phyloP scores from a whole-genome alignment of 2,888 invertebrate genomes.

The Alsophila aescularia region DNA sequence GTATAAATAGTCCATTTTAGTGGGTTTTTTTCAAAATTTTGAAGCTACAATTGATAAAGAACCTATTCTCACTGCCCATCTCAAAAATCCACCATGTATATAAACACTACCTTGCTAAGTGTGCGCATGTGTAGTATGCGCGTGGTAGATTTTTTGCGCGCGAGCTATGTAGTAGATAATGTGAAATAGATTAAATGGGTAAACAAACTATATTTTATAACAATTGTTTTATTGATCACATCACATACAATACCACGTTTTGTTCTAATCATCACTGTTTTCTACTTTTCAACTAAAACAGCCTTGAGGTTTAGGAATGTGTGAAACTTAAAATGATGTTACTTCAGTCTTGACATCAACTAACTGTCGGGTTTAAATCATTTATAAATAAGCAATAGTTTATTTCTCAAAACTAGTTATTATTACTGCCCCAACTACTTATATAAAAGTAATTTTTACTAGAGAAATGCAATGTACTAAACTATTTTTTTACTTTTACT shows the following conservation, averaged over 20 bases:
- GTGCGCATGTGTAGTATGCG: too few relatives aligned
- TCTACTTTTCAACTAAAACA: conserved; percentile 69
- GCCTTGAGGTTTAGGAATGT: conserved; percentile 78
- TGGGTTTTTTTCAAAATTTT: too few relatives aligned
- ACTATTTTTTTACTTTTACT: too few relatives aligned
- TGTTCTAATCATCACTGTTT: conserved; percentile 67
- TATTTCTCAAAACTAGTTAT: conserved; percentile 37
- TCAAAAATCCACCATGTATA: too few relatives aligned
- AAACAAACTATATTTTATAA: conserved; percentile 31
- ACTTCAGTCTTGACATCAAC: conserved; percentile 66
- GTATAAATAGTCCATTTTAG: too few relatives aligned
- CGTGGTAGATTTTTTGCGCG: too few relatives aligned
- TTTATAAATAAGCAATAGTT: conserved; percentile 44
- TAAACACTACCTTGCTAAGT: too few relatives aligned
- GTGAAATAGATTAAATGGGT: background rate
- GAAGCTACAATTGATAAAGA: too few relatives aligned
- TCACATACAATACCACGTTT: conserved; percentile 75
- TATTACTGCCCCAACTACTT: conserved; percentile 33
- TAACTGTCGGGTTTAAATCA: conserved; percentile 45
- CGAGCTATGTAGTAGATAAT: too few relatives aligned
- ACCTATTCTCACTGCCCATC: too few relatives aligned
- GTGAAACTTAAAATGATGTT: conserved; percentile 57
- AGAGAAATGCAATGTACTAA: conserved; percentile 39
- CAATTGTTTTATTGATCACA: conserved; percentile 66
- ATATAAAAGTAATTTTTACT: conserved; percentile 42